A percentile compares a stretch with the other conserved stretches of the same genome.
phyloP scores from a whole-genome alignment of 1,140 invertebrate genomes.

The Neomicropteryx cornuta region DNA sequence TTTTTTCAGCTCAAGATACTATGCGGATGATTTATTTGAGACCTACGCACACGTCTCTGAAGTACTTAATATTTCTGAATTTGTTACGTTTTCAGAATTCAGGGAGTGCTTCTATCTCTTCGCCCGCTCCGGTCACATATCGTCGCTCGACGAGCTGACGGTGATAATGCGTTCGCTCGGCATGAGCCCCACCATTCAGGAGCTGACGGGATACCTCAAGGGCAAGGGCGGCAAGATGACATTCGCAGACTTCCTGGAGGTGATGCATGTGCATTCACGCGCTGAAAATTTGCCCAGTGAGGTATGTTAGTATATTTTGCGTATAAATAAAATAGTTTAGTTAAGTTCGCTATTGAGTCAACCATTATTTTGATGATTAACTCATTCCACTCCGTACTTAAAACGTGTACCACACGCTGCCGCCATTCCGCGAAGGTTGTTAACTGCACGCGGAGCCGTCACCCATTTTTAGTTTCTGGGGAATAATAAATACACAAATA shows the following conservation, averaged over 20 bases:
- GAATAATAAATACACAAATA: too few relatives aligned
- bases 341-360: too few relatives aligned
- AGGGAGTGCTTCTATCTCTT: conserved; percentile 91
- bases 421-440: too few relatives aligned
- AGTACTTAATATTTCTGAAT: conserved; percentile 7
- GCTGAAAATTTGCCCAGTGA: conserved; percentile 84
- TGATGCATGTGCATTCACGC: conserved; percentile 84
- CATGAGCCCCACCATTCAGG: conserved; percentile 84
- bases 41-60: conserved; percentile 6
- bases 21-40: conserved; percentile 1
- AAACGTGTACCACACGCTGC: too few relatives aligned
- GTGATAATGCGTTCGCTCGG: conserved; percentile 90
- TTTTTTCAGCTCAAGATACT: conserved; percentile 2
- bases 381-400: too few relatives aligned
- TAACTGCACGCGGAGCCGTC: too few relatives aligned
- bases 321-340: too few relatives aligned
- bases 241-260: conserved; percentile 91
- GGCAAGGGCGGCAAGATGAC: conserved; percentile 85
- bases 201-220: conserved; percentile 76
- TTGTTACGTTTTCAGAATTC: conserved; percentile 61
- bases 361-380: too few relatives aligned
- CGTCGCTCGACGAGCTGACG: conserved; percentile 78
- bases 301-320: conserved; percentile 34
- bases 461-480: too few relatives aligned
- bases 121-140: conserved; percentile 76